Base-by-base conservation (phyloP, 2,113 vertebrate genomes). In the Spheniscus mendiculus region DNA sequence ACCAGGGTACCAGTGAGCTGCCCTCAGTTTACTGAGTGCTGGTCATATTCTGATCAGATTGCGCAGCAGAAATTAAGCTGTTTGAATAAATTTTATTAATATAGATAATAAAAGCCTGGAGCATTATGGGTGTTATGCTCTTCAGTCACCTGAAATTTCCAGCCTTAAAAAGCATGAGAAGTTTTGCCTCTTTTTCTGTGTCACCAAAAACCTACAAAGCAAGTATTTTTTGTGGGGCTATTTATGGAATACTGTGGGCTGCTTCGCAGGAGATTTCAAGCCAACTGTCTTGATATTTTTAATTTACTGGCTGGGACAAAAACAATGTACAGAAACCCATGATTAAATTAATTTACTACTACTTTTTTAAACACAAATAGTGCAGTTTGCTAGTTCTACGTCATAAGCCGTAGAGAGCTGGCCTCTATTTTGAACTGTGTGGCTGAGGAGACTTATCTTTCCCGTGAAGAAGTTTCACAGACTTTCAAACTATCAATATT, bases 191-290 rank as follows among this genome's bases (percentile, higher is more conserved):
- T 44, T 83, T 40, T 85, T 95, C 69, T 77, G 67, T 79, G 74
- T 85, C 91, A 94, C 22, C 53, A 34, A 72, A 90, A 93, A 26
- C 61, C 70, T 81, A 65, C 45, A 61, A 84, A 87, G 52, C 13
- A 59, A 86, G 40, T 89, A 49, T n/a, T 73, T 95, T 79, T 67
- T 44, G 19, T 42, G 67, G 34, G 73, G 65, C 74, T 97, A 91
- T 97, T 97, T 96, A 56, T 9, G 4, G 94, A 94, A 69, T 18
- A 20, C 58, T 23, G 93, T 95, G 83, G 94, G 95, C 89, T 93
- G 93, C 87, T 87, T 76, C 1, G 8, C 69, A 62, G 93, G 89
- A 91, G 61, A 84, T 91, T 81, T 83, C 81, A 76, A 95, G 61
- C 30, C 69, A 95, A 53, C 88, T 76, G 63, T 62, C 86, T 77